Percentiles rank a stretch among this genome's conserved stretches.
phyloP scores from a whole-genome alignment of 1,140 invertebrate species.

The Dinothrombium tinctorium region DNA sequence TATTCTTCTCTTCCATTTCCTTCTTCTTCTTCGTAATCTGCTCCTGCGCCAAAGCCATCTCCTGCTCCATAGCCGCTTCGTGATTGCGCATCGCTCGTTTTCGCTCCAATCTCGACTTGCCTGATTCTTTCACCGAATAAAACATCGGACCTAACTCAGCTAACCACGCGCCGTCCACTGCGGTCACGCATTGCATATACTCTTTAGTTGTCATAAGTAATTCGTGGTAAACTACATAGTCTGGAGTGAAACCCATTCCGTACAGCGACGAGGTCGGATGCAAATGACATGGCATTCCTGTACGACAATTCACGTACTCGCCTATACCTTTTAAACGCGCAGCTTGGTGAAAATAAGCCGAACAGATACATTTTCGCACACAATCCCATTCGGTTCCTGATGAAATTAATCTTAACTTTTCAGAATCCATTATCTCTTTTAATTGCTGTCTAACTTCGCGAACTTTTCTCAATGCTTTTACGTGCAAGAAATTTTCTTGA shows the following conservation, averaged over 20 bases:
- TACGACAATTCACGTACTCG: constrained; percentile 92
- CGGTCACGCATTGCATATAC: constrained; percentile 99
- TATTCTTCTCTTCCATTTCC: constrained; percentile 37
- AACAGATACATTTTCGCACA: constrained; percentile 92
- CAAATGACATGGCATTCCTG: constrained; percentile 95
- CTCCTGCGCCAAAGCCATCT: constrained; percentile 73
- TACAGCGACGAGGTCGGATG: constrained; percentile 96
- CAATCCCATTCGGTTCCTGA: constrained; percentile 89
- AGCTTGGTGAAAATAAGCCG: constrained; percentile 90
- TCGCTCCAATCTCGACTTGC: constrained; percentile 39
- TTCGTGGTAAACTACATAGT: constrained; percentile 96
- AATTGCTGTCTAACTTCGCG: constrained; percentile 89
- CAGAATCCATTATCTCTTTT: constrained; percentile 86
- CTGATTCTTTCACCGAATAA: constrained; percentile 49
- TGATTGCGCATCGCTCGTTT: constrained; percentile 52
- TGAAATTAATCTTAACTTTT: constrained; percentile 71
- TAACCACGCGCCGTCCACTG: constrained; percentile 92
- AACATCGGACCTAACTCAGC: constrained; percentile 98
- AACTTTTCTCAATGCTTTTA: constrained; percentile 94
- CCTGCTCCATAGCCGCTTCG: constrained; percentile 74
- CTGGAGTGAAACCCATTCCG: constrained; percentile 88
- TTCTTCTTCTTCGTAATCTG: constrained; percentile 52
- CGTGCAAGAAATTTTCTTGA: constrained; percentile 91
- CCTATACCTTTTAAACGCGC: constrained; percentile 44
- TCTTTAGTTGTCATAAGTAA: constrained; percentile 91